Conservation (phyloP, 2,888 invertebrate genomes). For the Netelia fuscicornis region DNA sequence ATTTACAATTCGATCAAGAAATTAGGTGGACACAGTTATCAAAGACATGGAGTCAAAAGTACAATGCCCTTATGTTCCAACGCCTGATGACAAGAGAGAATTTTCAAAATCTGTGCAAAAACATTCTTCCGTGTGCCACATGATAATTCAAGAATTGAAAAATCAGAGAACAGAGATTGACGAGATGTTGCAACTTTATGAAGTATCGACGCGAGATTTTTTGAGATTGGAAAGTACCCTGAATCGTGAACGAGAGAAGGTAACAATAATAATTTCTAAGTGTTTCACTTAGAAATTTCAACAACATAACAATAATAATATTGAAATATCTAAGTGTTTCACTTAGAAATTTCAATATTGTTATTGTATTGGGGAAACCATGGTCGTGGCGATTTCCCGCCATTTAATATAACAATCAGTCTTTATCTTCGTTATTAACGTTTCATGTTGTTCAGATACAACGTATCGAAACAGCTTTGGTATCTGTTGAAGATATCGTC, state of each 20-base stretch:
- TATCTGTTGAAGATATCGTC: slow-evolving; percentile 30
- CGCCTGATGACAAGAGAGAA: slow-evolving; percentile 48
- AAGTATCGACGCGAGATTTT: slow-evolving; percentile 50
- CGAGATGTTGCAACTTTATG: slow-evolving; percentile 59
- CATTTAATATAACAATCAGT: neutral
- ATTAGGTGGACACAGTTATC: slow-evolving; percentile 53
- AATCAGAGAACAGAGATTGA: slow-evolving; percentile 65
- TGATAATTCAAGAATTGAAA: slow-evolving; percentile 63
- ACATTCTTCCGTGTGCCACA: slow-evolving; percentile 53
- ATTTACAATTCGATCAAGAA: slow-evolving; percentile 25
- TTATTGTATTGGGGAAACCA: neutral
- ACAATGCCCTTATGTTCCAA: slow-evolving; percentile 45
- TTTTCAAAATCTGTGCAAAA: slow-evolving; percentile 62
- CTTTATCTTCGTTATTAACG: slow-evolving; percentile 14
- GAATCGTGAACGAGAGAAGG: slow-evolving; percentile 46
- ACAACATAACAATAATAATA: too few relatives aligned
- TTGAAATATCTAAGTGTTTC: neutral
- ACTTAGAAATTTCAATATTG: too few relatives aligned
- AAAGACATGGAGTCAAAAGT: slow-evolving; percentile 2
- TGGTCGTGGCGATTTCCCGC: neutral
- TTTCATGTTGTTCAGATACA: slow-evolving; percentile 48
- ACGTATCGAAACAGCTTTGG: slow-evolving; percentile 26
- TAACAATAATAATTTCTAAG: slow-evolving; percentile 17
- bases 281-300: neutral
- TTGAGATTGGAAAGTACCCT: slow-evolving; percentile 40